phyloP scores from a whole-genome alignment of 2,888 invertebrate species.

The Ptychoptera contaminata region DNA sequence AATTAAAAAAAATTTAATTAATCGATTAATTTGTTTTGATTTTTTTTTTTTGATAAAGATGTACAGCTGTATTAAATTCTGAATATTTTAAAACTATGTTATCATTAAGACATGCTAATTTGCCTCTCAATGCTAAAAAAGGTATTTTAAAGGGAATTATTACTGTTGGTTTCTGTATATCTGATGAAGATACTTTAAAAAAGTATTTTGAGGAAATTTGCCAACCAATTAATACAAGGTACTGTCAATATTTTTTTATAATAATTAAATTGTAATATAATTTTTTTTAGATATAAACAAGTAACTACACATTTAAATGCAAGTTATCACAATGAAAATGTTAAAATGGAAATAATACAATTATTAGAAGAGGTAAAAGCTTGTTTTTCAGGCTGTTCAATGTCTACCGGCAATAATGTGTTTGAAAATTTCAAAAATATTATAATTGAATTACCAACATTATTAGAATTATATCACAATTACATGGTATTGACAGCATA shows the following conservation, averaged over 20 bases:
- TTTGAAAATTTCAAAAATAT: slow-evolving; percentile 6
- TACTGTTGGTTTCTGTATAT: slow-evolving; percentile 4
- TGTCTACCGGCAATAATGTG: slow-evolving; percentile 1
- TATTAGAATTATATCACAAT: slow-evolving; percentile 7
- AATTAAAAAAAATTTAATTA: background rate
- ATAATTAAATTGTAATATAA: background rate
- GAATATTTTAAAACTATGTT: slow-evolving; percentile 7
- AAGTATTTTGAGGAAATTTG: slow-evolving; percentile 7
- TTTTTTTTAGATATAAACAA: background rate
- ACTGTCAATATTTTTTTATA: background rate
- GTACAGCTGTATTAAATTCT: slow-evolving; percentile 6
- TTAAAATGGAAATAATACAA: slow-evolving; percentile 1
- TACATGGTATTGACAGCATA: background rate
- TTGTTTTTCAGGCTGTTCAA: slow-evolving; percentile 1
- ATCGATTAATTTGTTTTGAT: background rate
- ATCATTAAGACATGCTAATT: slow-evolving; percentile 4
- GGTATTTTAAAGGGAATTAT: slow-evolving; percentile 6
- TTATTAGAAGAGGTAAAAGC: slow-evolving; percentile 7
- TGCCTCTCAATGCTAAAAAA: slow-evolving; percentile 3
- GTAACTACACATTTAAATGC: slow-evolving; percentile 2
- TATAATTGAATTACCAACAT: slow-evolving; percentile 4
- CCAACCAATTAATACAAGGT: slow-evolving; percentile 4
- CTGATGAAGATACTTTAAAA: slow-evolving; percentile 3
- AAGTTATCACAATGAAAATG: slow-evolving; percentile 1
- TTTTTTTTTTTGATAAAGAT: slow-evolving; percentile 3